These are phyloP conservation scores for Drosophila ezoana DNA, from an alignment of 2,888 invertebrate genomes.

Conservation along the genomic window DNA sequence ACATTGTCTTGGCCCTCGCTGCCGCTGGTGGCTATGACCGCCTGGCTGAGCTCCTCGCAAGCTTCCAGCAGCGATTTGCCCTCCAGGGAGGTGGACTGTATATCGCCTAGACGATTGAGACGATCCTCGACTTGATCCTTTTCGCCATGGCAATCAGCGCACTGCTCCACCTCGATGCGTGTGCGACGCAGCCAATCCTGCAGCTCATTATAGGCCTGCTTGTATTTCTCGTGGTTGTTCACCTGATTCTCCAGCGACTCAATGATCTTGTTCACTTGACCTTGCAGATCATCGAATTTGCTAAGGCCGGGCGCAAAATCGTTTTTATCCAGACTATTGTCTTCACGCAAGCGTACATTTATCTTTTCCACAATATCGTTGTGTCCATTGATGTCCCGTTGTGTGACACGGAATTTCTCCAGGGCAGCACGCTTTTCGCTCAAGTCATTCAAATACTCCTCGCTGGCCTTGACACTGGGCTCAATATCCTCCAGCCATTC, in stretches of 20 bases:
- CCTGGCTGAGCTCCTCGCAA: conserved; percentile 90
- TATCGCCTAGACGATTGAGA: conserved; percentile 90
- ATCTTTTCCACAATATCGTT: conserved; percentile 91
- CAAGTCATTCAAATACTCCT: conserved; percentile 92
- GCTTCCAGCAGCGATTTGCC: conserved; percentile 91
- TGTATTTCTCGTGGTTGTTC: conserved; percentile 94
- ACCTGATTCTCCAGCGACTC: conserved; percentile 93
- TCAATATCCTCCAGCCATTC: conserved; percentile 96
- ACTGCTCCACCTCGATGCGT: conserved; percentile 92
- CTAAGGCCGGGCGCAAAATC: conserved; percentile 90
- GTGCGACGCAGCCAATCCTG: conserved; percentile 94
- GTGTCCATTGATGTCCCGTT: conserved; percentile 92
- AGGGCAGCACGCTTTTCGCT: conserved; percentile 95
- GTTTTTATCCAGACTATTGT: conserved; percentile 88
- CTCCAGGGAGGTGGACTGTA: conserved; percentile 89
- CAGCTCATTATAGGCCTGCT: conserved; percentile 92
- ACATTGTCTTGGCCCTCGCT: conserved; percentile 93
- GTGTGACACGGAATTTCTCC: conserved; percentile 93
- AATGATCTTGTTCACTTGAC: conserved; percentile 88
- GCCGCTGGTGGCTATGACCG: conserved; percentile 91
- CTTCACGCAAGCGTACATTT: conserved; percentile 90
- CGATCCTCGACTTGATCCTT: conserved; percentile 91
- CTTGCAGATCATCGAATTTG: conserved; percentile 90
- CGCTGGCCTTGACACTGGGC: conserved; percentile 90
- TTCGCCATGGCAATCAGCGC: conserved; percentile 95